Evolutionary conservation across 2,888 invertebrate species (phyloP), one percentile per base, ranked within the genome.

Genomic region (Agapostemon virescens): DNA sequence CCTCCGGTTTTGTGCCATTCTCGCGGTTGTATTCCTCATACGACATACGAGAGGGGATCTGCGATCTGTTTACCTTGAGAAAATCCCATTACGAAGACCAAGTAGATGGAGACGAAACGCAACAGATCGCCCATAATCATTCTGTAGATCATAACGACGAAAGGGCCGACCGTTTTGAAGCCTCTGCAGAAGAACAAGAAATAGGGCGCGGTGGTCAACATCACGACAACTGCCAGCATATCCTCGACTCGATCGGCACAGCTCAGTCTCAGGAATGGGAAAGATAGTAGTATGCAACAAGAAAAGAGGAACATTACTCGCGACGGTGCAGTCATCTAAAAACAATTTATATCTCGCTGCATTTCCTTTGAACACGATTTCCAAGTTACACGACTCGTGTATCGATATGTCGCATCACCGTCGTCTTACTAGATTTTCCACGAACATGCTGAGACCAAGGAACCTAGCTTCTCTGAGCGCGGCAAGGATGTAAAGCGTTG

Each of bases 101-200:
- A 93, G 92, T 99, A 99, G 91, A 99, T 99, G 68, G 97, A 96
- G 82, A 98, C 98, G 93, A 99, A 99, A 84, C 99, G 95, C 38
- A 99, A 94, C 42, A 99, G 94, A 93, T 99, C 99, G 75, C 99
- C 98, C 95, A 97, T 97, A 69, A 99, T 97, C 98, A 99, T 99
- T 85, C 98, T 95, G 93, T 99, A 99, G 88, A 99, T 98, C 99
- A 99, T 99, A 86, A 99, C 98, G n/a, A 99, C 99, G 95, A 99
- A 99, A 0, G 99, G 99, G 5, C 99, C 99, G 1, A 99, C 98
- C 0, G 98, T 98, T 93, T 98, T 98, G 93, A 99, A 98, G 20
- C 98, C 99, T 90, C 99, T 98, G 94, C 98, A 99, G 93, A 99
- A 99, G 93, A 99, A 99, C 72, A 99, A 94, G 92, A 99, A 99